Conservation (phyloP, 23 tunicate species). For the Trididemnum nubilum region DNA sequence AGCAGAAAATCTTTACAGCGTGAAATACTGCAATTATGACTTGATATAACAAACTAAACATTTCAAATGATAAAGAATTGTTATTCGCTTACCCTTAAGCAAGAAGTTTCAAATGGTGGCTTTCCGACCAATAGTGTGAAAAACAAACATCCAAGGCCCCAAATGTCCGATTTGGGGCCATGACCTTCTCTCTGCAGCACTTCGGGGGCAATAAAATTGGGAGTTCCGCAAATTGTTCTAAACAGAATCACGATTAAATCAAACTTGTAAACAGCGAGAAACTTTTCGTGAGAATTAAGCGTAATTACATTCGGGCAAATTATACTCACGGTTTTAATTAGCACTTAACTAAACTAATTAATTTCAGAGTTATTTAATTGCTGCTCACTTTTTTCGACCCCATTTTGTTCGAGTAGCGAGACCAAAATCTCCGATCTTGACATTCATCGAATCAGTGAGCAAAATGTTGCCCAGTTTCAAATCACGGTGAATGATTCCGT, state of each 20-base stretch:
- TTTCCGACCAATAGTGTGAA: conserved; percentile 88
- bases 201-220: conserved; percentile 98
- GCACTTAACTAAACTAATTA: too few relatives aligned
- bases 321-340: too few relatives aligned
- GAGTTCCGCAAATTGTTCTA: conserved; percentile 99
- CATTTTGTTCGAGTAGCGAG: conserved; percentile 71
- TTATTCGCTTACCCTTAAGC: conserved; percentile 64
- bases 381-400: conserved; percentile 74
- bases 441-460: conserved; percentile 60
- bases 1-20: background rate
- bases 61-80: background rate
- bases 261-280: background rate
- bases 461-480: conserved; percentile 93
- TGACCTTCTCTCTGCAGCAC: conserved; percentile 92
- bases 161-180: conserved; percentile 86
- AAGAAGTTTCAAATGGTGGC: conserved; percentile 82
- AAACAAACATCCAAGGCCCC: conserved; percentile 95
- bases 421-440: conserved; percentile 96
- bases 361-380: too few relatives aligned
- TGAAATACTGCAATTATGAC: background rate
- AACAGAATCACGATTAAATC: background rate
- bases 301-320: too few relatives aligned
- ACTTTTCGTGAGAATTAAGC: background rate
- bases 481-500: conserved; percentile 95
- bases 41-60: background rate